A percentile compares a stretch with the other conserved stretches of the same genome.
These are phyloP conservation scores for Melanocharis versteri DNA, from an alignment of 2,113 vertebrate species.

Conservation along the genomic window DNA sequence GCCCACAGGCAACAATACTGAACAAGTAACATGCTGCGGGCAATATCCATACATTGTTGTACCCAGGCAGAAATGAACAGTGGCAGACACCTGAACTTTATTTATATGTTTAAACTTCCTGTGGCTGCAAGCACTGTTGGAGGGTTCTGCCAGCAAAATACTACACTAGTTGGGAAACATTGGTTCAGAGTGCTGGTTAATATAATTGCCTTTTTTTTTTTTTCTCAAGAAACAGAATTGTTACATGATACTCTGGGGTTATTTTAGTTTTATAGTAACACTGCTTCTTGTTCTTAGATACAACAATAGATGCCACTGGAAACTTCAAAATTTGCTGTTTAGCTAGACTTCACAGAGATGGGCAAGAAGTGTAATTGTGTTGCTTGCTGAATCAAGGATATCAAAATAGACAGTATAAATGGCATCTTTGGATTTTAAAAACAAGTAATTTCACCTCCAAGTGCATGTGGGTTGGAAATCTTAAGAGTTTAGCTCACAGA, in stretches of 20 bases:
- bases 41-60: not conserved
- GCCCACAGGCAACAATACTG: conserved; percentile 20
- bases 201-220: not conserved
- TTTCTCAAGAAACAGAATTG: not conserved
- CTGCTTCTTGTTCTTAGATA: not conserved
- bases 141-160: not conserved
- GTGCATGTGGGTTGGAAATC: not conserved
- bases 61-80: not conserved
- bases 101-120: conserved; percentile 5
- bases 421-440: not conserved
- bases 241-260: not conserved
- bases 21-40: not conserved
- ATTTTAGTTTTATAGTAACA: not conserved
- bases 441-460: not conserved
- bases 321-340: not conserved
- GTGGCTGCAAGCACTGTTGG: not conserved
- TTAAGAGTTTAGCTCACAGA: not conserved
- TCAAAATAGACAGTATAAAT: not conserved
- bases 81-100: not conserved
- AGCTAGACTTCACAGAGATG: not conserved
- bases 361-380: not conserved
- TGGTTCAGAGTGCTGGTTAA: not conserved
- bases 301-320: not conserved
- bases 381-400: not conserved
- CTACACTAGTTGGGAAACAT: not conserved